These are phyloP conservation scores for Limosa lapponica DNA, from an alignment of 2,797 vertebrate genomes.

Conservation along the genomic window DNA sequence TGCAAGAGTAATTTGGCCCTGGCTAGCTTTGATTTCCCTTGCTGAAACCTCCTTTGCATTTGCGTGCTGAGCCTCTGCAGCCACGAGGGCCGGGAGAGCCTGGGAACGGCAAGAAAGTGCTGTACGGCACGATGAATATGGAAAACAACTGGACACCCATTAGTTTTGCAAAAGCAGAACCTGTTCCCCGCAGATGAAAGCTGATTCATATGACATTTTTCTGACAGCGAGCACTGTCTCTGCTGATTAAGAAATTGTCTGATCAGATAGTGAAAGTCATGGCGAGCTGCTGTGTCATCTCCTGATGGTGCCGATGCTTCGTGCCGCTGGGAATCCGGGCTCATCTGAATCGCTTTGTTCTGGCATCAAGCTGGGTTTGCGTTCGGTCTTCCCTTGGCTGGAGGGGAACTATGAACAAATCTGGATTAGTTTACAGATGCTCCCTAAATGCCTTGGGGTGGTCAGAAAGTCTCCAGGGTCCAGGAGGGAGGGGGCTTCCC, in stretches of 20 bases:
- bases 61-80: not conserved
- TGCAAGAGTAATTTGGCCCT: not conserved
- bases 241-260: conserved; percentile 52
- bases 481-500: not conserved
- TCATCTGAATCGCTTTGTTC: conserved; percentile 29
- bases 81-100: not conserved
- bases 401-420: not conserved
- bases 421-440: not conserved
- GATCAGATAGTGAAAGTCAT: conserved; percentile 52
- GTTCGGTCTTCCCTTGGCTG: not conserved
- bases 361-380: not conserved
- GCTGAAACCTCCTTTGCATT: conserved; percentile 13
- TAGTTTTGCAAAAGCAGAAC: conserved; percentile 43
- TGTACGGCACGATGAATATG: not conserved
- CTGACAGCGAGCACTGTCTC: conserved; percentile 5
- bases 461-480: not conserved
- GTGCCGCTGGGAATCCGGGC: not conserved
- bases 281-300: conserved; percentile 21
- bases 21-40: conserved; percentile 10
- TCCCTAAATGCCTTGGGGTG: not conserved
- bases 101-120: not conserved
- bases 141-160: conserved; percentile 36
- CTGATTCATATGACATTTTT: conserved; percentile 1
- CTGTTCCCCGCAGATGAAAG: conserved; percentile 9
- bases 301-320: not conserved